Conservation (phyloP, 2,888 invertebrate species). For the Trichopoda pennipes region DNA sequence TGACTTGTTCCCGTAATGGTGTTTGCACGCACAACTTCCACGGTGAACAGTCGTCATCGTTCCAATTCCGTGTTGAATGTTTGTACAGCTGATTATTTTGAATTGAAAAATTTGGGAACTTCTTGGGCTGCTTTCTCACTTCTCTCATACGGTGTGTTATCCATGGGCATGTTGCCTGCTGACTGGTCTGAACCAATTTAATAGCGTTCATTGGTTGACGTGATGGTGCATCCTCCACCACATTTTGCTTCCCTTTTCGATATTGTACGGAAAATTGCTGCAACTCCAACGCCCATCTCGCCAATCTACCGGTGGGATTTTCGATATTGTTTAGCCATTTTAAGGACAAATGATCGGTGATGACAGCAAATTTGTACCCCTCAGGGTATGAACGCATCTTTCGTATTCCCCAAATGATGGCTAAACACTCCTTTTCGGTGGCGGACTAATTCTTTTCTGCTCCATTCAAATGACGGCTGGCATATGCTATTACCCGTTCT, state of each 20-base stretch:
- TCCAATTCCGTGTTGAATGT: too few species aligned
- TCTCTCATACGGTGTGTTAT: too few species aligned
- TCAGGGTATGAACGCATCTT: too few species aligned
- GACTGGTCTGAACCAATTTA: too few species aligned
- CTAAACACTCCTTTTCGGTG: constrained; percentile 42
- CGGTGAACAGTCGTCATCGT: background rate
- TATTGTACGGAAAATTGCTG: constrained; percentile 44
- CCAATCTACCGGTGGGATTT: constrained; percentile 30
- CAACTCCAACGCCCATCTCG: constrained; percentile 46
- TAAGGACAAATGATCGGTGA: constrained; percentile 22
- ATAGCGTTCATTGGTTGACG: constrained; percentile 3
- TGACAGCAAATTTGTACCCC: background rate
- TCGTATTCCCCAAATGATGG: too few species aligned
- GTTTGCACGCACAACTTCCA: background rate
- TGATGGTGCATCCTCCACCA: constrained; percentile 45
- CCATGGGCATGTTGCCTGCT: too few species aligned
- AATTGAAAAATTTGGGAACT: background rate
- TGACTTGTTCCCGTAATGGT: background rate
- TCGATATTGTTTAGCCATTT: constrained; percentile 50
- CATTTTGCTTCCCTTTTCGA: constrained; percentile 24
- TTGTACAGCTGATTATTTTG: background rate
- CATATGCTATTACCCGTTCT: too few species aligned
- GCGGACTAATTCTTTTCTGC: constrained; percentile 28
- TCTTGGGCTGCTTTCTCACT: too few species aligned
- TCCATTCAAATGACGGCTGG: too few species aligned